Evolutionary conservation across 1,140 invertebrate genomes (phyloP).

Genomic region (Drosophila nasuta): DNA sequence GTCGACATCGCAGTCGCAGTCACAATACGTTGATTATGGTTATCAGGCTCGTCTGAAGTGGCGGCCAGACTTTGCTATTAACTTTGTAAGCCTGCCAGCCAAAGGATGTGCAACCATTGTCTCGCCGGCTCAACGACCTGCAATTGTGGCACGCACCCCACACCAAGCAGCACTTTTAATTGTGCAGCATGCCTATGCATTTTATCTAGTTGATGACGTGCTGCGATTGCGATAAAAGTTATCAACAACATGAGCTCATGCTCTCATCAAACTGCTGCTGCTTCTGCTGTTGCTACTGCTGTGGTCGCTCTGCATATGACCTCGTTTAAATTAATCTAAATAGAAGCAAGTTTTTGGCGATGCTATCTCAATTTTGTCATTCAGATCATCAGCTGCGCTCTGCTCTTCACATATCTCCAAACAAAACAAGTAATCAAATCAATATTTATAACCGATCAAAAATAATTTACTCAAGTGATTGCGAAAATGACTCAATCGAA

Average conservation of each 20-base stretch:
- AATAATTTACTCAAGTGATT: neutral
- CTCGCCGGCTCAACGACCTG: slow-evolving; percentile 64
- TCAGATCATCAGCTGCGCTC: neutral
- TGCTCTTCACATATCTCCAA: neutral
- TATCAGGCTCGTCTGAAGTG: slow-evolving; percentile 54
- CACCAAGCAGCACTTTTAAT: slow-evolving; percentile 49
- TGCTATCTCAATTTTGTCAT: slow-evolving; percentile 31
- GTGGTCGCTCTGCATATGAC: slow-evolving; percentile 64
- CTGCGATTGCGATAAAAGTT: slow-evolving; percentile 58
- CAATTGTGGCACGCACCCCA: slow-evolving; percentile 44
- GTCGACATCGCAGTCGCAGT: slow-evolving; percentile 14
- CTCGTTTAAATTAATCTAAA: slow-evolving; percentile 68
- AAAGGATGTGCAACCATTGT: slow-evolving; percentile 46
- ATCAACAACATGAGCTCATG: slow-evolving; percentile 58
- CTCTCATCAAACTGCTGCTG: neutral
- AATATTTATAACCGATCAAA: neutral
- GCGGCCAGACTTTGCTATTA: slow-evolving; percentile 1
- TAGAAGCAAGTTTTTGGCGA: slow-evolving; percentile 16
- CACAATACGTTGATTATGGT: slow-evolving; percentile 31
- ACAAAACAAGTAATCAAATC: neutral
- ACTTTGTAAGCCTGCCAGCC: slow-evolving; percentile 23
- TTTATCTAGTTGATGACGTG: slow-evolving; percentile 44
- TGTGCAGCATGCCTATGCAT: slow-evolving; percentile 13
- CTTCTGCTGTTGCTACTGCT: slow-evolving; percentile 24
- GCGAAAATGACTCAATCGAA: neutral